Percentiles rank a stretch among this genome's conserved stretches.
Conservation (phyloP, 2,797 vertebrate genomes). For the Saguinus oedipus region DNA sequence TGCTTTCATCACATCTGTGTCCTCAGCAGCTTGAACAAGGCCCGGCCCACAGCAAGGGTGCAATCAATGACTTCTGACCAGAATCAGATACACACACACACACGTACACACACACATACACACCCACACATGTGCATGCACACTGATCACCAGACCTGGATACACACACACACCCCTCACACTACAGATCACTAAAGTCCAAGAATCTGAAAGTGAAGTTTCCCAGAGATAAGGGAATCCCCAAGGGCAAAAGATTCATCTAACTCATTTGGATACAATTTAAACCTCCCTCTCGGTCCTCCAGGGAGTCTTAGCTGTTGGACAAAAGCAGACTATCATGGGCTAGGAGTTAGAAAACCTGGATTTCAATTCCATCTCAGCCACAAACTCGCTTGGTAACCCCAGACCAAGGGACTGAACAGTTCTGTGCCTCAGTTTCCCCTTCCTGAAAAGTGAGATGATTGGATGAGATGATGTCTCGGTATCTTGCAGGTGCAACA, state of each 20-base stretch:
- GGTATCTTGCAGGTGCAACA: neutral
- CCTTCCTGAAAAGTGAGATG: constrained; percentile 1
- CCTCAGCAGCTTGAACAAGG: neutral
- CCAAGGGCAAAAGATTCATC: neutral
- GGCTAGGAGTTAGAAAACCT: neutral
- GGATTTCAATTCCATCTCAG: neutral
- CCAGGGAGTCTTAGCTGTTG: neutral
- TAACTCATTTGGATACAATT: neutral
- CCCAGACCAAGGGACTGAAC: neutral
- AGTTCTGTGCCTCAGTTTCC: constrained; percentile 58
- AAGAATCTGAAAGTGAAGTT: neutral
- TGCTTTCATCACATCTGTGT: neutral
- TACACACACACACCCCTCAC: neutral
- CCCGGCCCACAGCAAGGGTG: neutral
- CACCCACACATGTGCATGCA: neutral
- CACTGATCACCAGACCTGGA: neutral
- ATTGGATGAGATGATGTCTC: neutral
- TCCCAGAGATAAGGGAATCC: neutral
- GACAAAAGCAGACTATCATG: neutral
- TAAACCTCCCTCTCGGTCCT: neutral
- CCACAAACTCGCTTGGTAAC: constrained; percentile 1
- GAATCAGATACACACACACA: neutral
- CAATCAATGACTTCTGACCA: neutral
- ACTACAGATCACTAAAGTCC: neutral
- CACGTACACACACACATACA: neutral